A percentile compares a stretch with the other conserved stretches of the same genome.
Conservation (phyloP, 30 jellyfish, hydroid and myxozoan genomes). For the Aurelia aurita complex sp. Pacific region DNA sequence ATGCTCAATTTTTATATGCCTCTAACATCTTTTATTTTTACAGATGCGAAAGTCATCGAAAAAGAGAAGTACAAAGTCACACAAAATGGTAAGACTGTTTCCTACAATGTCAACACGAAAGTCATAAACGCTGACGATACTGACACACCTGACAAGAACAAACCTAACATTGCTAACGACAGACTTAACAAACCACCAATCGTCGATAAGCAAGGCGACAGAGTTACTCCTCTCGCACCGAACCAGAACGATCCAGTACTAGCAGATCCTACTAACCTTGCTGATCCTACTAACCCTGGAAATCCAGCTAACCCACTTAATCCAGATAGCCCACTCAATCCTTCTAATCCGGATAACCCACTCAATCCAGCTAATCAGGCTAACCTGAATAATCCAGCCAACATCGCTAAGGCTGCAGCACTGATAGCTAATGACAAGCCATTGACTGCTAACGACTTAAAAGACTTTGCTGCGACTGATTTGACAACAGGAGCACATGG, state of each 20-base stretch:
- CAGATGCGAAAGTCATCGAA: constrained; percentile 28
- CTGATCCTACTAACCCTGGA: constrained; percentile 35
- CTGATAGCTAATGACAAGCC: not conserved
- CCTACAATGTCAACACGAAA: constrained; percentile 34
- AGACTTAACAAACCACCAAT: constrained; percentile 35
- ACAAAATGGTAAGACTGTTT: constrained; percentile 56
- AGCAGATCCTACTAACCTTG: constrained; percentile 11
- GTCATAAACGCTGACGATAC: constrained; percentile 17
- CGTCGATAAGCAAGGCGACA: constrained; percentile 44
- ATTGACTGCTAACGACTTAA: constrained; percentile 3
- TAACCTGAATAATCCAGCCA: constrained; percentile 8
- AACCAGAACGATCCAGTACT: constrained; percentile 23
- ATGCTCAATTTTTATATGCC: too few species aligned
- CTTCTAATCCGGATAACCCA: constrained; percentile 11
- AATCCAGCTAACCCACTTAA: constrained; percentile 28
- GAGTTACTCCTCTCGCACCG: constrained; percentile 32
- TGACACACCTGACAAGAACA: constrained; percentile 12
- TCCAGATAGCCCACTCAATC: constrained; percentile 22
- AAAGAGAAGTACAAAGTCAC: constrained; percentile 37
- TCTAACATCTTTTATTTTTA: not conserved
- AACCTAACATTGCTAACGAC: constrained; percentile 47
- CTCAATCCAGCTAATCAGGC: constrained; percentile 11
- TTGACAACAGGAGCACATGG: constrained; percentile 20
- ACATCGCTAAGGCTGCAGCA: not conserved
- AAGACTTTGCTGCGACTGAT: constrained; percentile 7